Evolutionary conservation across 2,797 vertebrate genomes (phyloP).

Genomic region (Danio tinwini): DNA sequence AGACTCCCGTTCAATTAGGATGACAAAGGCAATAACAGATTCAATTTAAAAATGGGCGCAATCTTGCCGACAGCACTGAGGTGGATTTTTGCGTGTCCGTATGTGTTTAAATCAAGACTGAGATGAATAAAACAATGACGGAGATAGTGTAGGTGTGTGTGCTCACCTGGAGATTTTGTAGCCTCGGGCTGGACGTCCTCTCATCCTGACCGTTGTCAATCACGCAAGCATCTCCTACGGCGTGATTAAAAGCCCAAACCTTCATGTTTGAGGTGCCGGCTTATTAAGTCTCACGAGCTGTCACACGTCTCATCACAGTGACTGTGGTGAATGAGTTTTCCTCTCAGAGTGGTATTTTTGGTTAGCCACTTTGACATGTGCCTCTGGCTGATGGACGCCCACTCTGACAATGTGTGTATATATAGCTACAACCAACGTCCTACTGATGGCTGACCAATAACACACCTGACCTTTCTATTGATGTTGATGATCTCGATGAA

Average conservation of each 20-base stretch:
- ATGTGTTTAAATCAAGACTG: slow-evolving; percentile 38
- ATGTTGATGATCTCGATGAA: no score
- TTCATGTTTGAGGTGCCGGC: slow-evolving; percentile 29
- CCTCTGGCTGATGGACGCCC: slow-evolving; percentile 24
- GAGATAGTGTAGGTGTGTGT: background rate
- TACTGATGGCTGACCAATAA: slow-evolving; percentile 32
- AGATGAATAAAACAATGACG: background rate
- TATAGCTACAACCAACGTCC: background rate
- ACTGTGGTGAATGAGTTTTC: slow-evolving; percentile 35
- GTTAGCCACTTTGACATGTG: slow-evolving; percentile 20
- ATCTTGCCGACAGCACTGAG: slow-evolving; percentile 23
- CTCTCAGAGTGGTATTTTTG: slow-evolving; percentile 25
- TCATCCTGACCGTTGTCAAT: slow-evolving; percentile 38
- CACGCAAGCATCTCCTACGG: slow-evolving; percentile 34
- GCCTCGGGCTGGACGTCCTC: slow-evolving; percentile 46
- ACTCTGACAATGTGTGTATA: background rate
- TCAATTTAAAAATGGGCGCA: slow-evolving; percentile 41
- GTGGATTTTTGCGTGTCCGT: slow-evolving; percentile 15
- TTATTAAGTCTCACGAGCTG: slow-evolving; percentile 51
- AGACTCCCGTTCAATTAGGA: slow-evolving; percentile 46
- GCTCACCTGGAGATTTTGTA: slow-evolving; percentile 33
- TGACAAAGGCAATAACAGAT: slow-evolving; percentile 49
- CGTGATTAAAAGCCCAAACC: slow-evolving; percentile 51
- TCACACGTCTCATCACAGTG: slow-evolving; percentile 22
- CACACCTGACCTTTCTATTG: slow-evolving; percentile 42